phyloP scores from a whole-genome alignment of 2,797 vertebrate genomes.

The Astyanax mexicanus region DNA sequence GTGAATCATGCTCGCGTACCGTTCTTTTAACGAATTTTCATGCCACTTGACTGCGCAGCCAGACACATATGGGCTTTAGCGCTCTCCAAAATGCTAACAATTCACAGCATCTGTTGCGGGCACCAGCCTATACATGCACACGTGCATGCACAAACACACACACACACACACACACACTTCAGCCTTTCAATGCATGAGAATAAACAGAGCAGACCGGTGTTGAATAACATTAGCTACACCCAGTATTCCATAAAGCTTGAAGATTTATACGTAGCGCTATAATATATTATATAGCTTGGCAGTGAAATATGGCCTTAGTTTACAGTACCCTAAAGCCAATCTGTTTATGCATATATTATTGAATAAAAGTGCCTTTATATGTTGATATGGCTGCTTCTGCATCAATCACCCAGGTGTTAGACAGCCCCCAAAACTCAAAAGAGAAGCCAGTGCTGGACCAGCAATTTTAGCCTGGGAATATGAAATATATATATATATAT shows the following conservation, averaged over 20 bases:
- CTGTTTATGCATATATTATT: slow-evolving; percentile 43
- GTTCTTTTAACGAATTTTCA: slow-evolving; percentile 71
- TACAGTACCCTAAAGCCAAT: slow-evolving; percentile 25
- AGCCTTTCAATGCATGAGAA: not conserved
- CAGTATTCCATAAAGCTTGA: not conserved
- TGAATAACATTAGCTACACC: slow-evolving; percentile 8
- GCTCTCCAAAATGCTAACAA: slow-evolving; percentile 28
- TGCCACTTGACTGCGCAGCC: slow-evolving; percentile 72
- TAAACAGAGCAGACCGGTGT: not conserved
- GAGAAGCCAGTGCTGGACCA: not conserved
- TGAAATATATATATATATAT: too few relatives aligned
- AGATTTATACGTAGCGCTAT: not conserved
- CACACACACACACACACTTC: slow-evolving; percentile 2
- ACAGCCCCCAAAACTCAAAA: not conserved
- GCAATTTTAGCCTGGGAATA: slow-evolving; percentile 20
- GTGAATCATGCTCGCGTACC: slow-evolving; percentile 45
- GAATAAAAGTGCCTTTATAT: slow-evolving; percentile 33
- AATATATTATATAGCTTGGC: slow-evolving; percentile 11
- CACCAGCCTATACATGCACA: slow-evolving; percentile 3
- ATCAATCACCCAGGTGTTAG: slow-evolving; percentile 39
- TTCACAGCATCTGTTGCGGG: slow-evolving; percentile 23
- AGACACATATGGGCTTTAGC: slow-evolving; percentile 65
- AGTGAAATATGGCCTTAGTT: slow-evolving; percentile 37
- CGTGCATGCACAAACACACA: slow-evolving; percentile 8
- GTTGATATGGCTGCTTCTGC: slow-evolving; percentile 6